These are phyloP conservation scores for Gambusia affinis DNA, from an alignment of 2,113 vertebrate genomes.

Conservation along the genomic window DNA sequence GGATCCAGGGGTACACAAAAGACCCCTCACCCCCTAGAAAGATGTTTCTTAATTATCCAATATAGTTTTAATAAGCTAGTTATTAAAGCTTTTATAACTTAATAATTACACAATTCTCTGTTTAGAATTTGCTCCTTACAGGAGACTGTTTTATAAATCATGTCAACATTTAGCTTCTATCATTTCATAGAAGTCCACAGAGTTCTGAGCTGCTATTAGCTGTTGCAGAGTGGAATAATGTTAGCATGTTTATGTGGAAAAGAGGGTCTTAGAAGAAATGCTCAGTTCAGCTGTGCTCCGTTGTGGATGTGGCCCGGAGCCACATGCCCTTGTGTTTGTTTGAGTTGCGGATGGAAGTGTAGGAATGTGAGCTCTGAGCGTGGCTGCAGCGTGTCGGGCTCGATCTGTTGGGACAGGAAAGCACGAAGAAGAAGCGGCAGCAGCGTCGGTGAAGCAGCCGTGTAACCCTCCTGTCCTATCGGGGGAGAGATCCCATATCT, in stretches of 20 bases:
- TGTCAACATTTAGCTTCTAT: not conserved
- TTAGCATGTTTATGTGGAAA: too few species aligned
- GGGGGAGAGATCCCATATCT: not conserved
- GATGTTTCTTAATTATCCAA: not conserved
- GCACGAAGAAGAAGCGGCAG: not conserved
- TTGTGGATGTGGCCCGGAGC: not conserved
- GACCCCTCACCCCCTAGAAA: constrained; percentile 1
- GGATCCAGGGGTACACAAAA: constrained; percentile 8
- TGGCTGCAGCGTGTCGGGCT: not conserved
- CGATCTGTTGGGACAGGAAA: not conserved
- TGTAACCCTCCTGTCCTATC: not conserved
- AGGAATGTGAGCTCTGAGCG: not conserved
- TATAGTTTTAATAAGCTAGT: not conserved
- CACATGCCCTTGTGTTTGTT: not conserved
- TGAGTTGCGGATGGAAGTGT: not conserved
- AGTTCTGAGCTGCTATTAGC: not conserved
- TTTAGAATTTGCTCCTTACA: too few species aligned
- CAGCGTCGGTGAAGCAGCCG: too few species aligned
- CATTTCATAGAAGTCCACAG: not conserved
- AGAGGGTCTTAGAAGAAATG: too few species aligned
- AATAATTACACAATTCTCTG: not conserved
- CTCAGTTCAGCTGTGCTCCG: not conserved
- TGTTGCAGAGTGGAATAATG: too few species aligned
- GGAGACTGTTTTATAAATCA: too few species aligned
- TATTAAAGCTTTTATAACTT: not conserved